Evolutionary conservation across 1,140 invertebrate genomes (phyloP), one percentile per base, ranked within the genome.

Genomic region (Mya arenaria): DNA sequence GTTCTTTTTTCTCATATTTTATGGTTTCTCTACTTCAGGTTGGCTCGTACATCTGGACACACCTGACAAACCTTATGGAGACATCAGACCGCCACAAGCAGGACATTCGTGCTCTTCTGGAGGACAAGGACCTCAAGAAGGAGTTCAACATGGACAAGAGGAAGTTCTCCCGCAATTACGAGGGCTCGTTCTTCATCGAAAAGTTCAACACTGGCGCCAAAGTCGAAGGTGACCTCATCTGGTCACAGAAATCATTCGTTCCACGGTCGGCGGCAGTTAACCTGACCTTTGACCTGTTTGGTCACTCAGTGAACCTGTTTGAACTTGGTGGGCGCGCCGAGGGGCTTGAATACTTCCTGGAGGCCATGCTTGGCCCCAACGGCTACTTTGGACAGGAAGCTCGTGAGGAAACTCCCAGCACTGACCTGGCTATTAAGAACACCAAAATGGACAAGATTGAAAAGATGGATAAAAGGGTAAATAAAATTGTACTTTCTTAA

Each of bases 1-100:
- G 44, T 48, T 48, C 10, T 48, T 48, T 48, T 48, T 48, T 48
- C 44, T n/a, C n/a, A n/a, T 48, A 62, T 32, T 5, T 28, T 1
- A 62, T 62, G 17, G 30, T 25, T 32, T 62, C 1, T 66, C 17
- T 37, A 32, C 28, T 52, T 44, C 36, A 80, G 77, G 97, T 98
- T 58, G 97, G 97, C 4, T 97, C 97, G 5, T 99, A 97, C 90
- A 96, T 99, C 5, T 98, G 97, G 97, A 97, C 96, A 56, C 97
- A 99, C 91, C 93, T 99, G 48, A 96, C 95, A 71, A 98, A 98
- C 92, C 90, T 98, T n/a, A 95, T 96, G 71, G 96, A 96, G 82
- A 97, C 97, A 0, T 96, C 97, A 0, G 95, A 97, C 5, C 97
- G 97, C 0, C 96, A 95, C 15, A 95, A 96, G 86, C 95, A 97